Evolutionary conservation across 2,113 vertebrate genomes (phyloP).

Genomic region (Salminus brasiliensis): DNA sequence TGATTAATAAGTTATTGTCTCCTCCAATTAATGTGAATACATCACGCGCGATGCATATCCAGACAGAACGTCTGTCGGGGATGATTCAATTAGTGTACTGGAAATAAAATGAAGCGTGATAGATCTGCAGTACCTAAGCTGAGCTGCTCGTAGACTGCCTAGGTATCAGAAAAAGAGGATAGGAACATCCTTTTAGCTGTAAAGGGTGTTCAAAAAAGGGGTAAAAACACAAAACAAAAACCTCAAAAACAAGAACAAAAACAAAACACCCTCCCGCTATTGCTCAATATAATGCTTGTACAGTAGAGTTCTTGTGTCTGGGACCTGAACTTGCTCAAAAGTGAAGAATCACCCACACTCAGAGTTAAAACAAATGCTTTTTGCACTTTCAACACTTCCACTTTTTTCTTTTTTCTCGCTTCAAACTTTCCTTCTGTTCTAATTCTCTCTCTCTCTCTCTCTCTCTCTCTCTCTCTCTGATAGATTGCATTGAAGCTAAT

Average conservation of each 20-base stretch:
- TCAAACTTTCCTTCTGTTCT: conserved; percentile 4
- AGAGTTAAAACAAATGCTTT: conserved; percentile 25
- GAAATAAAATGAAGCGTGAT: neutral
- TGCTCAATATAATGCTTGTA: neutral
- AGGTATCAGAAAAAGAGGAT: neutral
- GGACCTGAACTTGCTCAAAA: neutral
- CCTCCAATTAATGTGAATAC: conserved; percentile 2
- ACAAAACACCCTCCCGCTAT: neutral
- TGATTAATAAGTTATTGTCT: conserved; percentile 3
- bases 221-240: too few relatives aligned
- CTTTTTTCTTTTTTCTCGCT: neutral
- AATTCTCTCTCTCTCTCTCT: conserved; percentile 27
- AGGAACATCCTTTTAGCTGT: neutral
- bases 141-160: neutral
- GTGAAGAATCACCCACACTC: conserved; percentile 4
- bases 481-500: conserved; percentile 74
- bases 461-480: conserved; percentile 50
- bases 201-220: neutral
- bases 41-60: conserved; percentile 1
- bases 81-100: neutral
- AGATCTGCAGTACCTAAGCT: neutral
- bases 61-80: neutral
- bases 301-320: neutral
- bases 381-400: neutral
- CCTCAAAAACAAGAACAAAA: too few relatives aligned